Evolutionary conservation across 2,797 vertebrate genomes (phyloP).

Genomic region (Notoglanidium macrostoma): DNA sequence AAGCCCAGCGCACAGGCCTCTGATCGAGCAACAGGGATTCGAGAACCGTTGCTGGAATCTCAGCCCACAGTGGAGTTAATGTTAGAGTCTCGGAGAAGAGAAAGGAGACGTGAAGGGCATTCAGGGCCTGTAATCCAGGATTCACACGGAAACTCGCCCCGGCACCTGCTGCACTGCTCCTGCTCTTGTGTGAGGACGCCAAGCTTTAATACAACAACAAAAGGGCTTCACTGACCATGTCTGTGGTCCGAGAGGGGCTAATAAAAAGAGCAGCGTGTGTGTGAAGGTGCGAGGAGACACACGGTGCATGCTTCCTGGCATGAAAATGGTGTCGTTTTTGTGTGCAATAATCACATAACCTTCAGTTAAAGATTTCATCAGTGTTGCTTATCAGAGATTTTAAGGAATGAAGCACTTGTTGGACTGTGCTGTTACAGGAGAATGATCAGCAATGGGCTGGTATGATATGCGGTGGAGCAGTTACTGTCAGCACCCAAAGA

Average conservation of each 20-base stretch:
- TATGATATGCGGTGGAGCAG: neutral
- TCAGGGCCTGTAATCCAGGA: conserved; percentile 21
- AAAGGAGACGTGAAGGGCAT: conserved; percentile 40
- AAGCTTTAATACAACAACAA: conserved; percentile 17
- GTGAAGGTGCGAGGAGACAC: conserved; percentile 8
- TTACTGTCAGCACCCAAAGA: neutral
- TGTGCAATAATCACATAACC: neutral
- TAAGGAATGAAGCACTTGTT: neutral
- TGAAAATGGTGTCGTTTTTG: neutral
- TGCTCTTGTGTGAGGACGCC: neutral
- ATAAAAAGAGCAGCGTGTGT: conserved; percentile 32
- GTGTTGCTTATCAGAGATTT: neutral
- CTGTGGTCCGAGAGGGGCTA: conserved; percentile 7
- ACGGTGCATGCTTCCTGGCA: neutral
- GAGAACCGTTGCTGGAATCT: conserved; percentile 5
- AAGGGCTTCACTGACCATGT: neutral
- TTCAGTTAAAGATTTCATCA: neutral
- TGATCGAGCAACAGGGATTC: conserved; percentile 22
- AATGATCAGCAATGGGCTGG: neutral
- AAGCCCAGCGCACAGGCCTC: conserved; percentile 31
- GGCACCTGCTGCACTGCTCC: conserved; percentile 28
- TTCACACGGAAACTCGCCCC: conserved; percentile 11
- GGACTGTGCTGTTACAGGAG: neutral
- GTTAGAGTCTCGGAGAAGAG: neutral
- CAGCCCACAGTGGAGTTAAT: neutral